Percentiles rank a stretch among this genome's conserved stretches.
These are phyloP conservation scores for Hexactinellida sp. DNA, from an alignment of 37 sponge, comb jelly and placozoan species.

Conservation along the genomic window DNA sequence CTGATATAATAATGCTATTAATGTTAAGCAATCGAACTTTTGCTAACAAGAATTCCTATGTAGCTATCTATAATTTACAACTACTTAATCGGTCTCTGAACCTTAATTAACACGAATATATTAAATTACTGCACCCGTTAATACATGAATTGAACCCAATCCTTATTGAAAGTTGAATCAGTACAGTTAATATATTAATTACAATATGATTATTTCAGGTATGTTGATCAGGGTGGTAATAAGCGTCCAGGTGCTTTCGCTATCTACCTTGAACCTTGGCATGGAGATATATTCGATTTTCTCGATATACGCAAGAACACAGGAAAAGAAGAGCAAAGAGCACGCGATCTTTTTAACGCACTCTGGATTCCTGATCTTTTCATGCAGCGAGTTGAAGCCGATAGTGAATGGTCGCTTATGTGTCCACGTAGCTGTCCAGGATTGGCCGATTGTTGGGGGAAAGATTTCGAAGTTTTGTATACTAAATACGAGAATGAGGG, in stretches of 20 bases:
- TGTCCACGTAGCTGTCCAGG: slow-evolving; percentile 96
- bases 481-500: slow-evolving; percentile 78
- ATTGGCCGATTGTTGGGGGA: slow-evolving; percentile 78
- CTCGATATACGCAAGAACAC: slow-evolving; percentile 94
- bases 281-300: slow-evolving; percentile 86
- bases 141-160: too few relatives aligned
- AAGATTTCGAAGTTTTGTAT: slow-evolving; percentile 87
- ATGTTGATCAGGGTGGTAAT: slow-evolving; percentile 98
- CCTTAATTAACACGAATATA: too few relatives aligned
- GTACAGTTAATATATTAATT: too few relatives aligned
- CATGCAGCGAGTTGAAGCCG: slow-evolving; percentile 77
- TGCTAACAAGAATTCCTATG: too few relatives aligned
- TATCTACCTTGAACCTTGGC: slow-evolving; percentile 98
- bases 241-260: slow-evolving; percentile 99
- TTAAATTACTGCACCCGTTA: too few relatives aligned
- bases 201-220: slow-evolving; percentile 13
- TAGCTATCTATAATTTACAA: too few relatives aligned
- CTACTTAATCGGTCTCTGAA: too few relatives aligned
- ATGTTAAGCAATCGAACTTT: too few relatives aligned
- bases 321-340: slow-evolving; percentile 91
- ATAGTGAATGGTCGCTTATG: slow-evolving; percentile 88
- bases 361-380: slow-evolving; percentile 98
- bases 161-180: too few relatives aligned
- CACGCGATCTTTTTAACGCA: slow-evolving; percentile 89
- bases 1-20: too few relatives aligned